Base-by-base conservation (phyloP, 2,113 vertebrate genomes). In the Microcebus tavaratra region DNA sequence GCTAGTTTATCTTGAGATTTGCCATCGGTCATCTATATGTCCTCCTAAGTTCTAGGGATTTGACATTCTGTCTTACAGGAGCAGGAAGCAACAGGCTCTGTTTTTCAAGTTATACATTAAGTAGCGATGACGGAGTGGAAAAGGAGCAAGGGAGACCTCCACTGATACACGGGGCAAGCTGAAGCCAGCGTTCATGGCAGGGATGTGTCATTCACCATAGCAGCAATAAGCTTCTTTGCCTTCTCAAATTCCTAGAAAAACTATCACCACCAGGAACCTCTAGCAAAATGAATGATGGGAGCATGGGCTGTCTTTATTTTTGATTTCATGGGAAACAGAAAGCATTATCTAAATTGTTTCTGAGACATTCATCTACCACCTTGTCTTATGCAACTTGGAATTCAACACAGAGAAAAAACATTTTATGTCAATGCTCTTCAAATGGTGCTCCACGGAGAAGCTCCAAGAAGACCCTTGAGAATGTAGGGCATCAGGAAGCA, bases 101-200 rank as follows among this genome's bases (percentile, higher is more conserved):
- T 31, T 96, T 97, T 90, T 42, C 59, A 94, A 85, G 15, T 53
- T 80, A 82, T n/a, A 45, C 4, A 81, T 84, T 87, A 70, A 82
- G 7, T 80, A 70, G 18, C 61, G 8, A 42, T 81, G 57, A 73
- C 55, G 67, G 7, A 31, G 57, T 57, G 12, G 55, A 83, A 79
- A 73, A 91, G 72, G 31, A 39, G 8, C 25, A 59, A 55, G 55
- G 21, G 15, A 21, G 15, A 48, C 20, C 3, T 79, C 10, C 25
- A 34, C 17, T 80, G 45, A 42, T 23, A 20, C 8, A 42, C 1
- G 25, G 8, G 12, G 81, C 13, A 78, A 88, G 13, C 27, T 85
- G 55, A 90, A 80, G 13, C 3, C 42, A 81, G 20, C 34, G 18
- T 6, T 75, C 1, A 10, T 61, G 25, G 20, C 27, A 70, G 81